Evolutionary conservation across 1,140 invertebrate genomes (phyloP).

Genomic region (Micrasema minimum): DNA sequence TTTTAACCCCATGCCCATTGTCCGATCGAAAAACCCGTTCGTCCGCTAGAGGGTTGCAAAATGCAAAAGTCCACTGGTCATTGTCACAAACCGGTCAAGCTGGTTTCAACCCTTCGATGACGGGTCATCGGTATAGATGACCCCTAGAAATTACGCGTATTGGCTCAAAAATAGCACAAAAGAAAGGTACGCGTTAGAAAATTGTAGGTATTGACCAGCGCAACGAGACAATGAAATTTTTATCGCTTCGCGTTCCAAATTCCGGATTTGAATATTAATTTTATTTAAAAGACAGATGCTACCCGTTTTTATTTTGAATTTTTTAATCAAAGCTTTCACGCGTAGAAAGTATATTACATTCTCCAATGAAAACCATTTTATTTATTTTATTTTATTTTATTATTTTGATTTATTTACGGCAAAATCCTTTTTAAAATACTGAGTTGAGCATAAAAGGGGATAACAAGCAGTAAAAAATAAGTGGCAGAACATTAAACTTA

Average conservation of each 20-base stretch:
- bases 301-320: neutral
- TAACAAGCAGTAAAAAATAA: too few relatives aligned
- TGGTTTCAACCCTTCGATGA: slow-evolving; percentile 38
- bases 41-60: slow-evolving; percentile 22
- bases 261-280: slow-evolving; percentile 27
- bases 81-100: slow-evolving; percentile 41
- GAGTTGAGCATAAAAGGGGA: too few relatives aligned
- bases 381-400: too few relatives aligned
- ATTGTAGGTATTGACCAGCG: neutral
- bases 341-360: too few relatives aligned
- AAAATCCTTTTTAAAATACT: too few relatives aligned
- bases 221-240: slow-evolving; percentile 23
- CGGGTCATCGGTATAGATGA: slow-evolving; percentile 33
- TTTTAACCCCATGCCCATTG: slow-evolving; percentile 7
- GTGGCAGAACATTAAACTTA: too few relatives aligned
- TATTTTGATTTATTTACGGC: too few relatives aligned
- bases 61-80: slow-evolving; percentile 40
- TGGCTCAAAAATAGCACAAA: slow-evolving; percentile 35
- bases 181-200: neutral
- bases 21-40: slow-evolving; percentile 39
- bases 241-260: slow-evolving; percentile 12
- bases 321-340: too few relatives aligned
- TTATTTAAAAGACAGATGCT: slow-evolving; percentile 10
- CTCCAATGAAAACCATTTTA: too few relatives aligned
- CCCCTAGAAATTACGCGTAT: slow-evolving; percentile 41